Evolutionary conservation across 1,140 invertebrate species (phyloP).

Genomic region (Octopus sinensis): DNA sequence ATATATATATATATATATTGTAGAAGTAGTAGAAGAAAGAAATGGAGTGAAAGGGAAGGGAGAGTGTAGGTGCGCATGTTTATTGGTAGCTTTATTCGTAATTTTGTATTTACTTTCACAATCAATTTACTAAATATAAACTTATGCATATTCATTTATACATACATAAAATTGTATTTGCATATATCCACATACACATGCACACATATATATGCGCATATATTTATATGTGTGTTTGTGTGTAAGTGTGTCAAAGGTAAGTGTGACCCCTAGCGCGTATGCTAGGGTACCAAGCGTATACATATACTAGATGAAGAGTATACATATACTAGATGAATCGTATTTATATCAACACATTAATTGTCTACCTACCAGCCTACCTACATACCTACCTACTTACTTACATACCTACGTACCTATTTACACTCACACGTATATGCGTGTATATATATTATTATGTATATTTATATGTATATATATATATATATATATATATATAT

Average conservation of each 20-base stretch:
- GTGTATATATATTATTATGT: background rate
- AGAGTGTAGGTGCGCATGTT: too few species aligned
- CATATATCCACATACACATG: background rate
- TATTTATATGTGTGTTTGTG: background rate
- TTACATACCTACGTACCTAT: background rate
- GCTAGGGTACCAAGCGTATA: background rate
- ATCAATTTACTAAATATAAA: too few species aligned
- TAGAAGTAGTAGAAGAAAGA: too few species aligned
- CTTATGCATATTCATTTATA: too few species aligned
- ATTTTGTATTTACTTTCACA: too few species aligned
- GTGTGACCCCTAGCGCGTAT: too few species aligned
- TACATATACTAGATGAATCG: background rate
- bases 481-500: background rate
- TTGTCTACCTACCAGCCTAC: background rate
- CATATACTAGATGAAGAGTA: background rate
- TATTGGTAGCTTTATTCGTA: too few species aligned
- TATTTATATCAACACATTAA: background rate
- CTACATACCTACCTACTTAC: background rate
- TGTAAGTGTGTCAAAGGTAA: background rate
- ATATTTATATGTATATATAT: background rate
- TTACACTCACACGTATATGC: background rate
- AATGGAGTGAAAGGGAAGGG: too few species aligned
- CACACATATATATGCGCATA: background rate
- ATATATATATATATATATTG: too few species aligned
- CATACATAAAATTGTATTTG: too few species aligned